Percentiles rank a stretch among this genome's conserved stretches.
phyloP scores from a whole-genome alignment of 1,140 invertebrate species.

The Dryas iulia region DNA sequence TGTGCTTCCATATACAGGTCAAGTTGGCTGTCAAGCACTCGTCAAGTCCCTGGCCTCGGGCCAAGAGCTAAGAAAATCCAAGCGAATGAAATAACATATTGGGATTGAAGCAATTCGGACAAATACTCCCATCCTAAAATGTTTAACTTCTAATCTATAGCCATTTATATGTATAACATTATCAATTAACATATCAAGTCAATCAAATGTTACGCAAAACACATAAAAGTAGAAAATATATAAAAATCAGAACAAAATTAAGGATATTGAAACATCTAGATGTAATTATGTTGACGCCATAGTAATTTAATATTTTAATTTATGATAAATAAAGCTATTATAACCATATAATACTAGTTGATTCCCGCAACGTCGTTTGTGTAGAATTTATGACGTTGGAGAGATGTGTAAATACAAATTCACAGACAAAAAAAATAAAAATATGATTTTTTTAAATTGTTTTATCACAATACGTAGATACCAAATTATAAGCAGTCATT shows the following conservation, averaged over 20 bases:
- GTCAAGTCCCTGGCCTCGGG: slow-evolving; percentile 53
- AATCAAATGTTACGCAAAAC: neutral
- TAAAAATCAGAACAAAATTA: neutral
- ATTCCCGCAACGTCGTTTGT: too few species aligned
- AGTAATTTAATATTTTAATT: neutral
- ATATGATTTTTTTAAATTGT: too few species aligned
- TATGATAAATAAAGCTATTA: too few species aligned
- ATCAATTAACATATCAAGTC: neutral
- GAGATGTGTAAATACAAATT: too few species aligned
- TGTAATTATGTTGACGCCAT: neutral
- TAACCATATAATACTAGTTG: too few species aligned
- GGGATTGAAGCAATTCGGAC: slow-evolving; percentile 45
- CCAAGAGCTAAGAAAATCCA: slow-evolving; percentile 56
- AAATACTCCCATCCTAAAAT: neutral
- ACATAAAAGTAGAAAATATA: neutral
- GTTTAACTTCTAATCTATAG: neutral
- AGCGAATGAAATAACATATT: slow-evolving; percentile 44
- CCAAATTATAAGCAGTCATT: too few species aligned
- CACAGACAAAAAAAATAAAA: too few species aligned
- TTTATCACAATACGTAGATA: too few species aligned
- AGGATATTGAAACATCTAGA: neutral
- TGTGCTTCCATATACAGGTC: slow-evolving; percentile 61
- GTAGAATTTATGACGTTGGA: too few species aligned
- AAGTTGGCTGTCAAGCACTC: slow-evolving; percentile 66
- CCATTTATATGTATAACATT: neutral